Evolutionary conservation across 1,140 invertebrate species (phyloP), one percentile per base, ranked within the genome.

Genomic region (Sinella curviseta): DNA sequence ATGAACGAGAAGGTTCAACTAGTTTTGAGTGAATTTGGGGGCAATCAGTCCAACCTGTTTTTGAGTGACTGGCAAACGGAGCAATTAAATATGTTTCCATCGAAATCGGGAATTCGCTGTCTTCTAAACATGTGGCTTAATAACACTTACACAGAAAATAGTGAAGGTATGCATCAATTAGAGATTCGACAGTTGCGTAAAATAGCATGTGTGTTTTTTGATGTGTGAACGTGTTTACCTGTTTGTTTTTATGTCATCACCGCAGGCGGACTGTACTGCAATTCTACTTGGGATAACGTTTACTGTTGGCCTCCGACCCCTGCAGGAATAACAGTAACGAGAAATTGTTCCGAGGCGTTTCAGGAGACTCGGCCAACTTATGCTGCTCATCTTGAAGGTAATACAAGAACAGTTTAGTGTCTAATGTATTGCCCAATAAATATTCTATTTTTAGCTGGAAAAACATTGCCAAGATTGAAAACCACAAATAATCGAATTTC

Each of bases 271-370:
- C 30, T 76, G 1, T 79, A 70, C 60, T 82, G 81, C 55, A 82
- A 82, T 34, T 48, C 81, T 67, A 76, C 78, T 30, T 82, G 77
- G 76, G 81, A 82, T 48, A 70, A 70, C 28, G 20, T 82, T 39
- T 78, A 78, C 33, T 82, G 81, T 39, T 82, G 81, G 65, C 78
- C 78, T 1, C 36, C 77, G 26, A 78, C 77, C 0, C 54, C 54
- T 16, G 31, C 55, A 0, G 78, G 78, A 55, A 54, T 28, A 16
- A 54, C 48, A 8, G 57, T 82, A 0, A 70, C 33, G 16, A 31
- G 81, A 24, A 30, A 77, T n/a, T 82, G 81, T 28, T 77, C 73
- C 1, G 79, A 78, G 20, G 60, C 80, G 26, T 54, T 82, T 31
- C 75, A 77, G 31, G 79, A 28, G n/a, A 65, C 65, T 1, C 73